A percentile compares a stretch with the other conserved stretches of the same genome.
Evolutionary conservation across 2,797 vertebrate genomes (phyloP).

Genomic region (Chanos chanos): DNA sequence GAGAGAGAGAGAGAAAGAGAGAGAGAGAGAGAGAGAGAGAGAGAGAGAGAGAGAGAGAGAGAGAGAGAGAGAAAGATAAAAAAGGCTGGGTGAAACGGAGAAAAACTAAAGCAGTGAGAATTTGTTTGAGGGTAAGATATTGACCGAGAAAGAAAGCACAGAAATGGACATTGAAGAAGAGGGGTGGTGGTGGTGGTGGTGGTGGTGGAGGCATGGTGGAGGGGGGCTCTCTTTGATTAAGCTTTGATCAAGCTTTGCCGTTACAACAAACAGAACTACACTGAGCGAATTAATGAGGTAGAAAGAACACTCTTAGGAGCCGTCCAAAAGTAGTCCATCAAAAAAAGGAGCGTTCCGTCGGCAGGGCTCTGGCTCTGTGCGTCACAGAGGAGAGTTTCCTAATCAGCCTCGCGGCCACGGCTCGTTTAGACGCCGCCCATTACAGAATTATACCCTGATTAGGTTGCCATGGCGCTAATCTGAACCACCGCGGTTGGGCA

Average conservation of each 20-base stretch:
- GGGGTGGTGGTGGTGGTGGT: too few species aligned
- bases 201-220: too few species aligned
- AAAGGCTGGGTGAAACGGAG: not conserved
- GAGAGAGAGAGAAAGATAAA: too few species aligned
- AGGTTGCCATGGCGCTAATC: slow-evolving; percentile 35
- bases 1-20: not conserved
- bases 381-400: slow-evolving; percentile 17
- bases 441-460: slow-evolving; percentile 42
- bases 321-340: slow-evolving; percentile 15
- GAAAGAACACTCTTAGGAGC: too few species aligned
- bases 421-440: slow-evolving; percentile 30
- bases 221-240: too few species aligned
- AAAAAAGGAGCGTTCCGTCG: slow-evolving; percentile 16
- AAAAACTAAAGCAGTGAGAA: not conserved
- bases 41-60: not conserved
- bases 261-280: too few species aligned
- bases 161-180: too few species aligned
- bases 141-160: not conserved
- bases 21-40: not conserved
- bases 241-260: too few species aligned
- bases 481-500: slow-evolving; percentile 12
- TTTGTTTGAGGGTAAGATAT: not conserved
- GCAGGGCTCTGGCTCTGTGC: slow-evolving; percentile 19
- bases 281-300: too few species aligned
- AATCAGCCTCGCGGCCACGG: slow-evolving; percentile 35